Percentiles rank a stretch among this genome's conserved stretches.
Evolutionary conservation across 2,797 vertebrate genomes (phyloP).

Genomic region (Myripristis jacobus): DNA sequence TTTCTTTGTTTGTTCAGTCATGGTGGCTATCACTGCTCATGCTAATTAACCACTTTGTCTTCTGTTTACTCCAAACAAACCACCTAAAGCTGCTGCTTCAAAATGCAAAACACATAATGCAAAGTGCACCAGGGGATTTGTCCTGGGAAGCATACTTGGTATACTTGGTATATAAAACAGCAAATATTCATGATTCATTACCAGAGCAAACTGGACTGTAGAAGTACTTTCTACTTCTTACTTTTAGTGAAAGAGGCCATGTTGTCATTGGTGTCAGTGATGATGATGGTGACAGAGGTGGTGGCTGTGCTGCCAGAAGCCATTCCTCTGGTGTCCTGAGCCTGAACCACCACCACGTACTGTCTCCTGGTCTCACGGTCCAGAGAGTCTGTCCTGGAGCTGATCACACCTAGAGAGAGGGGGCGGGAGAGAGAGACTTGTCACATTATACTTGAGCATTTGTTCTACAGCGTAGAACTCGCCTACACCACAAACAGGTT

Average conservation of each 20-base stretch:
- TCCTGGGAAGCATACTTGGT: no score
- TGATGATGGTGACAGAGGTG: conserved; percentile 86
- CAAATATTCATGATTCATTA: no score
- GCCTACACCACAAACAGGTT: no score
- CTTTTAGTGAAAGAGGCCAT: conserved; percentile 86
- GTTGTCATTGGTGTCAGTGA: conserved; percentile 93
- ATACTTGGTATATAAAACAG: no score
- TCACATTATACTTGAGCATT: conserved; percentile 15
- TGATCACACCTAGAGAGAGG: conserved; percentile 85
- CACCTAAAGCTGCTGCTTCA: no score
- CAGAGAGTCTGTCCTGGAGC: conserved; percentile 77
- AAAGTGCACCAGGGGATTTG: no score
- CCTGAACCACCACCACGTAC: conserved; percentile 88
- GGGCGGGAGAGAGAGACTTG: conserved; percentile 21
- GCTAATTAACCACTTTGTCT: no score
- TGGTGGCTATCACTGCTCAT: no score
- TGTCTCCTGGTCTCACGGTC: conserved; percentile 87
- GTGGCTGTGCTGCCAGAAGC: conserved; percentile 81
- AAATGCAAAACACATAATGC: no score
- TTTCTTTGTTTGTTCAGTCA: no score
- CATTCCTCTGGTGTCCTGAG: conserved; percentile 85
- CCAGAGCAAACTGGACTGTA: neutral
- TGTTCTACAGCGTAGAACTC: neutral
- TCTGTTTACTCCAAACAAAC: no score
- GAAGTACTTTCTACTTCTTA: conserved; percentile 73